Base-by-base conservation (phyloP, 2,797 vertebrate genomes). In the Lycodopsis pacificus region DNA sequence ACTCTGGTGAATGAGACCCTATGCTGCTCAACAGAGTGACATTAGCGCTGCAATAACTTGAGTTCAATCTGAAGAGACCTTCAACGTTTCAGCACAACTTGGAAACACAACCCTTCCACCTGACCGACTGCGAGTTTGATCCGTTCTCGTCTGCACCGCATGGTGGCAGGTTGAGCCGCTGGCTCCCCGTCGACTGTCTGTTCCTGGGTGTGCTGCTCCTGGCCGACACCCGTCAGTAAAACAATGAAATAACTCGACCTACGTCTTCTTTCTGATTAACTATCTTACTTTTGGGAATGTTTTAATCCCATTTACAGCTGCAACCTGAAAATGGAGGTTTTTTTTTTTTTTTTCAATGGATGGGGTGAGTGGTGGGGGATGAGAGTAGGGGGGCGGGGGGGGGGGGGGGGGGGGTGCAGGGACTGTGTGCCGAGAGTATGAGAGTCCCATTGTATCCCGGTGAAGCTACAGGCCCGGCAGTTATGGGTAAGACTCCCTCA, bases 381-480 rank as follows among this genome's bases (percentile, higher is more conserved):
- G 70, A 36, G 56, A 17, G 54, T 67, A 62, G 73, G 49, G 46
- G 65, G 27, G 72, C 54, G 86, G 86, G 62, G 44, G 65, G 27
- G 72, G 57, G 86, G n/a, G n/a, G 58, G 65, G 27, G 72, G 57
- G 86, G 86, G 62, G 44, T 77, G 76, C n/a, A 36, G 84, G 69
- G 79, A 79, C 69, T 83, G 46, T 88, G 82, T 61, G 73, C 79
- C 53, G 77, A 42, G 78, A 71, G 48, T 89, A 91, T 93, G 92
- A 93, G 91, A 89, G 93, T 93, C 76, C 84, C 90, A 93, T 94
- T 95, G 93, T 95, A 85, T 93, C 78, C 81, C 63, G n/a, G 82
- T 80, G 89, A 91, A 94, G 92, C 93, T 92, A 76, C 89, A 91
- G 89, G 77, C 82, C 80, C 56, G 85, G 75, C 87, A 87, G 91